Percentiles rank a stretch among this genome's conserved stretches.
These are phyloP conservation scores for Suncus etruscus DNA, from an alignment of 2,113 vertebrate species.

Conservation along the genomic window DNA sequence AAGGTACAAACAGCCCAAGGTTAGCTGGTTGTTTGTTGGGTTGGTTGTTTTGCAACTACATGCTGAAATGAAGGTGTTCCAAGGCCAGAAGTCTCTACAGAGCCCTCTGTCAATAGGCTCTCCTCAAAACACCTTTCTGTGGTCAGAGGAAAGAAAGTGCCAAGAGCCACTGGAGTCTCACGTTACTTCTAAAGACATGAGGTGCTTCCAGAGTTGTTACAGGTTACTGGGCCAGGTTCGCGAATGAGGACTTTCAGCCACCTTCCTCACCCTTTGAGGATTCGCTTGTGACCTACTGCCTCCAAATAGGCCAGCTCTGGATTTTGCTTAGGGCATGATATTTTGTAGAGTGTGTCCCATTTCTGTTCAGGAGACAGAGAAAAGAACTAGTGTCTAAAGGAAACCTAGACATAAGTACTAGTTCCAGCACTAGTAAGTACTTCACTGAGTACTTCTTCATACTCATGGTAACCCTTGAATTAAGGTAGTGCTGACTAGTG, in stretches of 20 bases:
- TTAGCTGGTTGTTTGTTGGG: constrained; percentile 30
- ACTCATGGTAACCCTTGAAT: background rate
- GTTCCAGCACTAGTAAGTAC: background rate
- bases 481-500: background rate
- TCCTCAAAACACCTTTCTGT: background rate
- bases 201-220: background rate
- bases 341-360: background rate
- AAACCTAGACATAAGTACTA: background rate
- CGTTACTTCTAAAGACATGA: background rate
- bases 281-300: background rate
- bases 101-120: background rate
- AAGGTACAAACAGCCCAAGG: constrained; percentile 40
- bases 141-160: constrained; percentile 1
- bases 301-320: background rate
- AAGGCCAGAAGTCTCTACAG: background rate
- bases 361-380: background rate
- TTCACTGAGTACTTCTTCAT: background rate
- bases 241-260: background rate
- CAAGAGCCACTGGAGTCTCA: background rate
- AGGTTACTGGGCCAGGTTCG: background rate
- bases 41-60: constrained; percentile 15
- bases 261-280: background rate
- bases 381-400: background rate
- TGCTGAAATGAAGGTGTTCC: background rate
- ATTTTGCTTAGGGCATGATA: background rate